Evolutionary conservation across 2,113 vertebrate species (phyloP).

Genomic region (Poeciliopsis turrubarensis): DNA sequence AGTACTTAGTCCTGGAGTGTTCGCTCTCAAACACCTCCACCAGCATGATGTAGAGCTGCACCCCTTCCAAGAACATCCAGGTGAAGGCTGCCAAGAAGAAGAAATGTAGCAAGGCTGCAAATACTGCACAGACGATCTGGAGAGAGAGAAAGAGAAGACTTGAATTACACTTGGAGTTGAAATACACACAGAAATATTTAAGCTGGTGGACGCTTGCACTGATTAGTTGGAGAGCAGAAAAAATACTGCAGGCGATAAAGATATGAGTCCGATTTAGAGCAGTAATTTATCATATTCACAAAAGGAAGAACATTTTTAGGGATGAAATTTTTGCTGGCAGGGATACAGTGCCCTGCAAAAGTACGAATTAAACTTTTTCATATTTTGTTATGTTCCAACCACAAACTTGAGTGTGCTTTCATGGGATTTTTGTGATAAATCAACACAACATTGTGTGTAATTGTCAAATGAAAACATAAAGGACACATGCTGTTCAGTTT

Average conservation of each 20-base stretch:
- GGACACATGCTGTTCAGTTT: background rate
- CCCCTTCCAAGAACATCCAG: conserved; percentile 99
- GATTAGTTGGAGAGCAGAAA: background rate
- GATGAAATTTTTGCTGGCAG: background rate
- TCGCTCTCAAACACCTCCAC: conserved; percentile 99
- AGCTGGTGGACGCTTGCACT: background rate
- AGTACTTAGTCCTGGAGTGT: conserved; percentile 95
- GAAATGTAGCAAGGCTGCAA: conserved; percentile 97
- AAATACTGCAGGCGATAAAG: background rate
- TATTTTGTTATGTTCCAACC: background rate
- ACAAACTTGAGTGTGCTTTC: background rate
- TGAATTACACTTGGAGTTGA: conserved; percentile 45
- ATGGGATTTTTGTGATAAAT: no score
- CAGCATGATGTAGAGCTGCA: conserved; percentile 99
- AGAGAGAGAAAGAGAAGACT: conserved; percentile 23
- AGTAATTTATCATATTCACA: background rate
- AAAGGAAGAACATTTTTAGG: background rate
- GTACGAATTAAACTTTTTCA: background rate
- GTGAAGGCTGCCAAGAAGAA: conserved; percentile 99
- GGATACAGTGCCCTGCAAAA: background rate
- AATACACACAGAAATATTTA: background rate
- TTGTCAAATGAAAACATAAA: background rate
- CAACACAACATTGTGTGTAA: background rate
- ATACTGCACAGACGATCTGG: conserved; percentile 96
- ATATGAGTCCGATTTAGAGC: background rate